Evolutionary conservation across 2,888 invertebrate genomes (phyloP).

Genomic region (Epirrita christyi): DNA sequence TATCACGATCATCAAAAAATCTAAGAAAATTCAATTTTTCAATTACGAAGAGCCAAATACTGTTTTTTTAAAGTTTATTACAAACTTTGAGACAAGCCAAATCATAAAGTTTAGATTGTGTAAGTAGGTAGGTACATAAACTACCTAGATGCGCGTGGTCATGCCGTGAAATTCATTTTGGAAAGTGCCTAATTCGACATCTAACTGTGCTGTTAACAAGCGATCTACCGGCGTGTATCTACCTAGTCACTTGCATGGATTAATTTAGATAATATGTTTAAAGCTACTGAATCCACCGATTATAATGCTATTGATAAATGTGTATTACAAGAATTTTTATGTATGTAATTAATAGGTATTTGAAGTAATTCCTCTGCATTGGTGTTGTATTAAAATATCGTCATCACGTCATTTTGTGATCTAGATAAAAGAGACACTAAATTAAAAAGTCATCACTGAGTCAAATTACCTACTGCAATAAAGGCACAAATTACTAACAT

Average conservation of each 20-base stretch:
- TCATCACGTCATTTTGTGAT: too few species aligned
- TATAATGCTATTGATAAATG: not conserved
- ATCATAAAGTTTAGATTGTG: too few species aligned
- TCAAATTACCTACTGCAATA: too few species aligned
- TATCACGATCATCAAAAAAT: too few species aligned
- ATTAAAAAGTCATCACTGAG: not conserved
- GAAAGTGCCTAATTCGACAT: constrained; percentile 8
- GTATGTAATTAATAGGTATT: not conserved
- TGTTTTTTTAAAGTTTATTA: too few species aligned
- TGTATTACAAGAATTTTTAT: not conserved
- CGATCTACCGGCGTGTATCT: not conserved
- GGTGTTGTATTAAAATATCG: not conserved
- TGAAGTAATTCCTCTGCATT: not conserved
- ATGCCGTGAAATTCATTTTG: constrained; percentile 8
- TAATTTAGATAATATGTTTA: constrained; percentile 4
- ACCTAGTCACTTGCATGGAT: constrained; percentile 1
- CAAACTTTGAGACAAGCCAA: too few species aligned
- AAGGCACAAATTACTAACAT: too few species aligned
- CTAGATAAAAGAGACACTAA: not conserved
- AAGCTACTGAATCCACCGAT: not conserved
- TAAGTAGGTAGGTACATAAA: too few species aligned
- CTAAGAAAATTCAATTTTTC: too few species aligned
- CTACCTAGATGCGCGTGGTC: too few species aligned
- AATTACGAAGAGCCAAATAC: too few species aligned
- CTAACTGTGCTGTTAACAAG: not conserved